Evolutionary conservation across 2,797 vertebrate genomes (phyloP).

Genomic region (Bucorvus abyssinicus): DNA sequence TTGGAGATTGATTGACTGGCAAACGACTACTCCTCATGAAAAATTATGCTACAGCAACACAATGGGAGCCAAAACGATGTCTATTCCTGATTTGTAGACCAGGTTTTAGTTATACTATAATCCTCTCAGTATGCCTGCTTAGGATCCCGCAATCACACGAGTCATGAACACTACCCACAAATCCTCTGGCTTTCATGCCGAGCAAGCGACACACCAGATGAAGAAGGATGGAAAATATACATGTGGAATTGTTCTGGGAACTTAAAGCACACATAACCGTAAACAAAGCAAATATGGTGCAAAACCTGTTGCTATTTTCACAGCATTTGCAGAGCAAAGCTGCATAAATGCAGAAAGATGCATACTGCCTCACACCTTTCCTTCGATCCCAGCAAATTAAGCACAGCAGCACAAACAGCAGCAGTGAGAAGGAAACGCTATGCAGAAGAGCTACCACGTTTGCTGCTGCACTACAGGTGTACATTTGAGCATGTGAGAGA

Average conservation of each 20-base stretch:
- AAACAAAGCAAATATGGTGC: constrained; percentile 69
- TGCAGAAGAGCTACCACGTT: not conserved
- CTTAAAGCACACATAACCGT: constrained; percentile 65
- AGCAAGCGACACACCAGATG: constrained; percentile 67
- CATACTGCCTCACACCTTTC: constrained; percentile 48
- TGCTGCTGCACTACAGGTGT: not conserved
- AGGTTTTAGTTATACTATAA: constrained; percentile 68
- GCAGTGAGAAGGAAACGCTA: not conserved
- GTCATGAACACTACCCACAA: constrained; percentile 63
- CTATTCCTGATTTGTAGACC: constrained; percentile 61
- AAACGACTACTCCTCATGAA: constrained; percentile 49
- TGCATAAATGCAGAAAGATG: constrained; percentile 35
- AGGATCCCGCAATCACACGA: constrained; percentile 54
- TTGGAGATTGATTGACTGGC: constrained; percentile 24
- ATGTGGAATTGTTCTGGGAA: constrained; percentile 70
- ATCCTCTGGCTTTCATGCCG: constrained; percentile 30
- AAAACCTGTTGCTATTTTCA: constrained; percentile 70
- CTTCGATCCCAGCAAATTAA: constrained; percentile 27
- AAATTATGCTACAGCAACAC: constrained; percentile 63
- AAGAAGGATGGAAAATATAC: constrained; percentile 68
- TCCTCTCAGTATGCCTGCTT: constrained; percentile 64
- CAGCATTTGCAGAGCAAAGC: constrained; percentile 55
- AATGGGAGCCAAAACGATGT: constrained; percentile 65
- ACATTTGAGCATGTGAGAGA: not conserved
- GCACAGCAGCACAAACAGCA: constrained; percentile 59